These are phyloP conservation scores for Drosophila virilis DNA, from an alignment of 1,140 invertebrate genomes.

Conservation along the genomic window DNA sequence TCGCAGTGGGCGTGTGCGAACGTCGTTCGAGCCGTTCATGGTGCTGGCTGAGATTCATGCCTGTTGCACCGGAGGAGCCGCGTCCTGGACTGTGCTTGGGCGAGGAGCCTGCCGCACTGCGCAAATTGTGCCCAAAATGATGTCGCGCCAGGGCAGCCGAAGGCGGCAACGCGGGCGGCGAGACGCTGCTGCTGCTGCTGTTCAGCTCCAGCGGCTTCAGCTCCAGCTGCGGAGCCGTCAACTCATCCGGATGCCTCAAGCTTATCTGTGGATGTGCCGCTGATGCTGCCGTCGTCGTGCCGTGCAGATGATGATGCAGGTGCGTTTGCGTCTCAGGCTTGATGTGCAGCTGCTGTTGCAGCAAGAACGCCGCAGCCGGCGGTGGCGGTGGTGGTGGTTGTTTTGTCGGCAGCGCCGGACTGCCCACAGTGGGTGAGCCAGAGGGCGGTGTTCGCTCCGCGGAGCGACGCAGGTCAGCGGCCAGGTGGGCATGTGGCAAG, in stretches of 20 bases:
- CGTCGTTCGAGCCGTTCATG: conserved; percentile 64
- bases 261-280: conserved; percentile 67
- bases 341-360: conserved; percentile 79
- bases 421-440: conserved; percentile 54
- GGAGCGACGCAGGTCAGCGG: conserved; percentile 64
- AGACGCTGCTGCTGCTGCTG: conserved; percentile 41
- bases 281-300: conserved; percentile 23
- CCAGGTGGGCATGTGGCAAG: conserved; percentile 62
- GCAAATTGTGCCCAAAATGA: conserved; percentile 63
- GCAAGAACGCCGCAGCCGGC: conserved; percentile 66
- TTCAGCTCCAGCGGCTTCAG: conserved; percentile 67
- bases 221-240: conserved; percentile 73
- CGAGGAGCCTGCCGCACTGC: conserved; percentile 44
- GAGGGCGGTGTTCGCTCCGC: conserved; percentile 60
- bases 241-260: conserved; percentile 70
- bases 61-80: conserved; percentile 29
- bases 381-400: conserved; percentile 50
- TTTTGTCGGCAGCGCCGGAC: conserved; percentile 59
- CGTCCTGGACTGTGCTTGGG: conserved; percentile 73
- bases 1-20: conserved; percentile 68
- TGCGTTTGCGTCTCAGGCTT: conserved; percentile 77
- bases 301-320: conserved; percentile 66
- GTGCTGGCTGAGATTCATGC: conserved; percentile 59
- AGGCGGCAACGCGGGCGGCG: conserved; percentile 63
- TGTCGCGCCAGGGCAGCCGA: conserved; percentile 54